A percentile compares a stretch with the other conserved stretches of the same genome.
These are phyloP conservation scores for Leucoptera coffeella DNA, from an alignment of 2,888 invertebrate genomes.

Conservation along the genomic window DNA sequence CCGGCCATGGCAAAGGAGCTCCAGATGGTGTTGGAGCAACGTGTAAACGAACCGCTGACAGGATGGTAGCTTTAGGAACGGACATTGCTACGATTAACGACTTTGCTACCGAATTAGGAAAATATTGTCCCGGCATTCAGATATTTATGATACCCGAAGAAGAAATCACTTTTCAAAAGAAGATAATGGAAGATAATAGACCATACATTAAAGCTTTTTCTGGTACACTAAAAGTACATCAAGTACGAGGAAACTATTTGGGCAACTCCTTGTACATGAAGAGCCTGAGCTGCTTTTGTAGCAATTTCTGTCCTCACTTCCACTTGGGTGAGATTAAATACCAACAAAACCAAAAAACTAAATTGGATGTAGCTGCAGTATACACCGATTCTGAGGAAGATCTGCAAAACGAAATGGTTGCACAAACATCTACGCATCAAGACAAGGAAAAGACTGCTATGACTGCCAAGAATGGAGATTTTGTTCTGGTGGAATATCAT, in stretches of 20 bases:
- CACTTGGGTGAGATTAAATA: conserved; percentile 8
- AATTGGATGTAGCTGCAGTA: conserved; percentile 8
- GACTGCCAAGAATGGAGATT: conserved; percentile 8
- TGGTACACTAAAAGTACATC: conserved; percentile 8
- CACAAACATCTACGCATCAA: conserved; percentile 8
- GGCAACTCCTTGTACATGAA: conserved; percentile 8
- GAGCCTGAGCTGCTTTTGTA: conserved; percentile 7
- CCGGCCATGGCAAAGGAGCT: conserved; percentile 8
- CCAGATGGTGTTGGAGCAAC: conserved; percentile 8
- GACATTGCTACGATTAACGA: not conserved
- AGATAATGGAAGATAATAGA: conserved; percentile 7
- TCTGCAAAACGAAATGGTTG: conserved; percentile 7
- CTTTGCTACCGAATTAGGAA: not conserved
- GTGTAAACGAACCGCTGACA: conserved; percentile 7
- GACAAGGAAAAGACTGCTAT: conserved; percentile 7
- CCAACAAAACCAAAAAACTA: conserved; percentile 6
- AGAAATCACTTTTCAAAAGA: not conserved
- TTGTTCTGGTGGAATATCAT: conserved; percentile 8
- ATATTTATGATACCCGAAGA: not conserved
- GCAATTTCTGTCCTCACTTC: conserved; percentile 7
- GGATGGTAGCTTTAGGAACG: not conserved
- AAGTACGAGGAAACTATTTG: conserved; percentile 6
- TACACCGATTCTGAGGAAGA: conserved; percentile 7
- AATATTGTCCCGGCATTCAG: not conserved
- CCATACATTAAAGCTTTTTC: conserved; percentile 7